Percentiles rank a stretch among this genome's conserved stretches.
phyloP scores from a whole-genome alignment of 2,113 vertebrate species.

The Lepus europaeus region DNA sequence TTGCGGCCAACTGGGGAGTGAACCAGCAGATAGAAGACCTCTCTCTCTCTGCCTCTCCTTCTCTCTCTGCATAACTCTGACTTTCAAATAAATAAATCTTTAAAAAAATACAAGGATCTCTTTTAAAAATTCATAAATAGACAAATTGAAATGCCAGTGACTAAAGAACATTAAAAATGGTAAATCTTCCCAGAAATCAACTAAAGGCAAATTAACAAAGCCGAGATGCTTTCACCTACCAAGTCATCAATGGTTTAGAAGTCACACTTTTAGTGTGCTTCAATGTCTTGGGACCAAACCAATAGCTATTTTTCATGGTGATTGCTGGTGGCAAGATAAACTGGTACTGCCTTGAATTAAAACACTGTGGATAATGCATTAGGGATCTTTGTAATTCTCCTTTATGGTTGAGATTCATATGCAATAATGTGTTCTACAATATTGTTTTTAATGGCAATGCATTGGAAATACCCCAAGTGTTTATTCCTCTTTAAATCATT shows the following conservation, averaged over 20 bases:
- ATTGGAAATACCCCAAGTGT: background rate
- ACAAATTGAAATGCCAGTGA: background rate
- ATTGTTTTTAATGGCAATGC: background rate
- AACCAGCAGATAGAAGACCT: too few species aligned
- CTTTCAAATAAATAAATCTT: too few species aligned
- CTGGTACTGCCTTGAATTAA: background rate
- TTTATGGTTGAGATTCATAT: background rate
- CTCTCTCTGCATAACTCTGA: too few species aligned
- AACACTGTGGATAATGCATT: too few species aligned
- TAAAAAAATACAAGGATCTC: too few species aligned
- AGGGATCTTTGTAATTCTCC: background rate
- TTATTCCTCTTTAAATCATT: background rate
- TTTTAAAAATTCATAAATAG: background rate
- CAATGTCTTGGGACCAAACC: background rate
- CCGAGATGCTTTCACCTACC: background rate
- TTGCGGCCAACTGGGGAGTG: too few species aligned
- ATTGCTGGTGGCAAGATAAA: background rate
- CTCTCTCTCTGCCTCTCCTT: too few species aligned
- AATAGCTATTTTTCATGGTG: background rate
- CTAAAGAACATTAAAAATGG: background rate
- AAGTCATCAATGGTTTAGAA: background rate
- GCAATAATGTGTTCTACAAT: background rate
- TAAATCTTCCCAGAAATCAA: background rate
- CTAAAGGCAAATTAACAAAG: slow-evolving; percentile 4
- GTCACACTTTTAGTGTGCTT: background rate